These are phyloP conservation scores for Xestia rhomboidea DNA, from an alignment of 2,888 invertebrate species.

Conservation along the genomic window DNA sequence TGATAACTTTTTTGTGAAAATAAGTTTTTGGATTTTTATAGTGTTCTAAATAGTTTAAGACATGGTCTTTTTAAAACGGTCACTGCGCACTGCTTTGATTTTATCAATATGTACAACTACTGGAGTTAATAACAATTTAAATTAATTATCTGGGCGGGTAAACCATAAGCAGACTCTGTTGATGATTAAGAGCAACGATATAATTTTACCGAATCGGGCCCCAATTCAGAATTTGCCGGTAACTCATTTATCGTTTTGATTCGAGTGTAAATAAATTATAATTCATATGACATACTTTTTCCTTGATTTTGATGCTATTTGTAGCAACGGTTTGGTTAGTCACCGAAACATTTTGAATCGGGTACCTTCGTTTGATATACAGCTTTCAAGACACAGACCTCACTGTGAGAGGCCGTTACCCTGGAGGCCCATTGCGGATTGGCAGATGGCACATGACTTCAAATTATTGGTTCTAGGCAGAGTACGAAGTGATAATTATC, in stretches of 20 bases:
- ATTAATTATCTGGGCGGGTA: not conserved
- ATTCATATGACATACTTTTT: not conserved
- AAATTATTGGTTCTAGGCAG: not conserved
- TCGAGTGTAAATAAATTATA: not conserved
- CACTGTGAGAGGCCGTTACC: not conserved
- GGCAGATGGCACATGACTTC: not conserved
- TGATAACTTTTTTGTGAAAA: not conserved
- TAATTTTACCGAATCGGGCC: conserved; percentile 11
- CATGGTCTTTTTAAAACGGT: too few relatives aligned
- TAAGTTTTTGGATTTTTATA: not conserved
- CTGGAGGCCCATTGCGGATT: not conserved
- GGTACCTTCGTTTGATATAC: not conserved
- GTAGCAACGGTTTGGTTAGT: not conserved
- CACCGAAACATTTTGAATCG: not conserved
- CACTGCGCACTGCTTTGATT: too few relatives aligned
- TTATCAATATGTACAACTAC: not conserved
- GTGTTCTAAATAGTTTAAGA: too few relatives aligned
- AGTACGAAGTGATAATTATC: not conserved
- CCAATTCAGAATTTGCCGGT: not conserved
- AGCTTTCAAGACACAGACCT: not conserved
- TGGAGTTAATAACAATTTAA: not conserved
- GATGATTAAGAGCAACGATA: conserved; percentile 1
- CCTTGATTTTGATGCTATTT: not conserved
- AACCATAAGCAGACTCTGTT: not conserved
- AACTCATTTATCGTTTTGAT: not conserved